Conservation (phyloP, 2,113 vertebrate species). For the Fregetta grallaria region DNA sequence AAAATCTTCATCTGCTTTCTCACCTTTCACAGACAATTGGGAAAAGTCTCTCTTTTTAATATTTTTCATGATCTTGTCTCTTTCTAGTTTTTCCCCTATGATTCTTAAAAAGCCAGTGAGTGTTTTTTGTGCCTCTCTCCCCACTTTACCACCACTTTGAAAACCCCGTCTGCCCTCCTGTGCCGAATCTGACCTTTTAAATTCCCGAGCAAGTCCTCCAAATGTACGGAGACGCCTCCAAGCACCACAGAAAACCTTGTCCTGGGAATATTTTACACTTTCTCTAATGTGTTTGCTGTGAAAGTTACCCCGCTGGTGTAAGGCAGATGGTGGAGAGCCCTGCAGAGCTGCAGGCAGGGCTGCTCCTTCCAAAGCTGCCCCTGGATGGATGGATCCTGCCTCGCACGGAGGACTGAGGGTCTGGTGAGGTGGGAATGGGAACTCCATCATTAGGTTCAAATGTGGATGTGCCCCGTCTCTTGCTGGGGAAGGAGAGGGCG, state of each 20-base stretch:
- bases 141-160: neutral
- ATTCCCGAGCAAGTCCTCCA: neutral
- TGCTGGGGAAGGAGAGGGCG: neutral
- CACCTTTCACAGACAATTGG: neutral
- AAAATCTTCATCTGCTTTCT: neutral
- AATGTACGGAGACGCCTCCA: neutral
- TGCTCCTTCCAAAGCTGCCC: neutral
- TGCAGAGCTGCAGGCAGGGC: neutral
- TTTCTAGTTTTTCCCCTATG: neutral
- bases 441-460: neutral
- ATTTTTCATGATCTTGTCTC: neutral
- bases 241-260: neutral
- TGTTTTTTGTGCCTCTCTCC: neutral
- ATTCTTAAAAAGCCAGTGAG: neutral
- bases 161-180: neutral
- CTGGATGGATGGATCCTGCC: fast-evolving
- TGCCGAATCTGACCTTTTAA: neutral
- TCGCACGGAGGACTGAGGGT: fast-evolving
- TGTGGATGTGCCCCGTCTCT: neutral
- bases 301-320: neutral
- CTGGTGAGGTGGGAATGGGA: neutral
- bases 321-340: neutral
- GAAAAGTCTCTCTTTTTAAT: neutral
- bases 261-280: neutral
- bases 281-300: neutral